Conservation (phyloP, 1,140 invertebrate species). For the Diorhabda sublineata region DNA sequence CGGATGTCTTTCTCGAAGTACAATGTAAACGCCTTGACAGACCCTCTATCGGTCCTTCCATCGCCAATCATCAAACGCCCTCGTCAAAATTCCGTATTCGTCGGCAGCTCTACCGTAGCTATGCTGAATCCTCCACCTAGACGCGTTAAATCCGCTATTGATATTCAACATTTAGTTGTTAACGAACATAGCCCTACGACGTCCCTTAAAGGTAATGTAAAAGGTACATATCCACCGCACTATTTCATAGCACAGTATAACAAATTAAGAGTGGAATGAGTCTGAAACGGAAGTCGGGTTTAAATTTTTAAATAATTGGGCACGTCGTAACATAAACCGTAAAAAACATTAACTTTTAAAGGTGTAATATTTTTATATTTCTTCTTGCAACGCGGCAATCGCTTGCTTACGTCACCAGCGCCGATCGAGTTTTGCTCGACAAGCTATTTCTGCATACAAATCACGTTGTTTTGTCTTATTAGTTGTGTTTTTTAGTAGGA, state of each 20-base stretch:
- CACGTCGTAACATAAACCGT: too few species aligned
- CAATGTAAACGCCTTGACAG: constrained; percentile 60
- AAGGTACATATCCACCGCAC: constrained; percentile 24
- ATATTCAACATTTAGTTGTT: constrained; percentile 68
- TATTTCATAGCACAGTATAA: not conserved
- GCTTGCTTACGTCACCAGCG: too few species aligned
- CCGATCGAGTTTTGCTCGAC: too few species aligned
- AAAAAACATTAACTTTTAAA: too few species aligned
- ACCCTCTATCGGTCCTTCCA: constrained; percentile 45
- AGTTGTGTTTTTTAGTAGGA: too few species aligned
- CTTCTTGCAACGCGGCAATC: too few species aligned
- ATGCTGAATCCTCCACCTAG: constrained; percentile 61
- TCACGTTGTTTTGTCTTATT: too few species aligned
- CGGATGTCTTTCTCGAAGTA: constrained; percentile 64
- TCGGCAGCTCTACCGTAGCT: constrained; percentile 62
- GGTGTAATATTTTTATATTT: too few species aligned
- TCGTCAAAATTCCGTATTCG: constrained; percentile 80
- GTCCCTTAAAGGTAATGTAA: constrained; percentile 36
- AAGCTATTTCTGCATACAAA: too few species aligned
- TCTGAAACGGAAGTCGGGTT: too few species aligned
- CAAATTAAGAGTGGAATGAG: too few species aligned
- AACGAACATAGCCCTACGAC: constrained; percentile 35
- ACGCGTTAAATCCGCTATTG: constrained; percentile 75
- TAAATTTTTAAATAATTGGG: too few species aligned
- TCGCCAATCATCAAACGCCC: constrained; percentile 50